These are phyloP conservation scores for Odontesthes bonariensis DNA, from an alignment of 2,113 vertebrate species.

Conservation along the genomic window DNA sequence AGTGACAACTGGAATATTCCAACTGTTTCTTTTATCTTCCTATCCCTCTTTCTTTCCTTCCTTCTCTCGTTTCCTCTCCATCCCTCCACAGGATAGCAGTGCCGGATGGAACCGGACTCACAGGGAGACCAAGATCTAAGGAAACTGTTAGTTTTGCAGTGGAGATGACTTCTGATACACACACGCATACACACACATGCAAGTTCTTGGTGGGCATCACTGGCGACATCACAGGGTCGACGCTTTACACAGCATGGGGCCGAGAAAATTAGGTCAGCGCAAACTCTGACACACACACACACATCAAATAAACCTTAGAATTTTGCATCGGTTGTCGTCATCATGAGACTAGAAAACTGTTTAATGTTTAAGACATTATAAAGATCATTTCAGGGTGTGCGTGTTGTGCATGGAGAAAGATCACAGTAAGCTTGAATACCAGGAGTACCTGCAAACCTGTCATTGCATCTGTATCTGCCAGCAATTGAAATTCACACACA, in stretches of 20 bases:
- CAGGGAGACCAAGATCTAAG: constrained; percentile 68
- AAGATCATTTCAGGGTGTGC: constrained; percentile 8
- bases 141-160: constrained; percentile 56
- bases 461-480: not conserved
- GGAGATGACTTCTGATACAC: constrained; percentile 50
- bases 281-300: constrained; percentile 21
- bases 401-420: not conserved
- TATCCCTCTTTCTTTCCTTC: constrained; percentile 33
- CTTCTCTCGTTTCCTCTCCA: constrained; percentile 47
- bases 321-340: constrained; percentile 34
- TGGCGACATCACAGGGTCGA: constrained; percentile 60
- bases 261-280: constrained; percentile 71
- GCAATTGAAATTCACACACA: constrained; percentile 4
- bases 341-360: constrained; percentile 5
- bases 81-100: constrained; percentile 47
- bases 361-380: constrained; percentile 34
- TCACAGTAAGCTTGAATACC: not conserved
- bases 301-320: constrained; percentile 27
- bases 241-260: constrained; percentile 63
- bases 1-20: constrained; percentile 47
- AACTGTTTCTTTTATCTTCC: constrained; percentile 66
- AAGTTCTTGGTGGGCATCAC: constrained; percentile 34
- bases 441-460: not conserved
- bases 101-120: constrained; percentile 65
- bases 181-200: constrained; percentile 7